Percentiles rank a stretch among this genome's conserved stretches.
Evolutionary conservation across 2,888 invertebrate genomes (phyloP).

Genomic region (Abrostola triplasia): DNA sequence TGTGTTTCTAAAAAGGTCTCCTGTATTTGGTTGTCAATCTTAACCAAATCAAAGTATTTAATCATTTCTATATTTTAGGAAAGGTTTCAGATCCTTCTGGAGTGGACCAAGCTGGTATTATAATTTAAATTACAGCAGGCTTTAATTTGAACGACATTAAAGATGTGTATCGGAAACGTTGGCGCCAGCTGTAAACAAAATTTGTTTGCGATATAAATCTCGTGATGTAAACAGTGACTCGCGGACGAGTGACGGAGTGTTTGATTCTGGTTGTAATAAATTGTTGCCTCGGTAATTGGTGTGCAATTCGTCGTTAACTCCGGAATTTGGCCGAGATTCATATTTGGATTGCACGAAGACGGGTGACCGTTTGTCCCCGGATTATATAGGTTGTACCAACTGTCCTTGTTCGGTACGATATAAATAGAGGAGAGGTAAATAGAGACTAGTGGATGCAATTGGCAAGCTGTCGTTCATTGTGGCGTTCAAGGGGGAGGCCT

Average conservation of each 20-base stretch:
- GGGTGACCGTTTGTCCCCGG: conserved; percentile 7
- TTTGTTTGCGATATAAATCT: conserved; percentile 55
- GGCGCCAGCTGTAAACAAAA: conserved; percentile 57
- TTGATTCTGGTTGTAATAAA: conserved; percentile 50
- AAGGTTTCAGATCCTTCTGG: too few species aligned
- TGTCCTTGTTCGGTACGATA: neutral
- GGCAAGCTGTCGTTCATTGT: too few species aligned
- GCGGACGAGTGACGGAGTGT: conserved; percentile 37
- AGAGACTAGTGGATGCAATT: too few species aligned
- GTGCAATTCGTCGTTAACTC: conserved; percentile 9
- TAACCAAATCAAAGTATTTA: too few species aligned
- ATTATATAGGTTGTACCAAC: conserved; percentile 6
- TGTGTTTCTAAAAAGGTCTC: too few species aligned
- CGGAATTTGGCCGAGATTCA: conserved; percentile 38
- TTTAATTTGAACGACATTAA: conserved; percentile 30
- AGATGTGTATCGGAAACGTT: conserved; percentile 25
- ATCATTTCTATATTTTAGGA: too few species aligned
- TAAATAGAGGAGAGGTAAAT: too few species aligned
- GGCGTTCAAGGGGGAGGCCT: too few species aligned
- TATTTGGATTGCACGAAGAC: conserved; percentile 22
- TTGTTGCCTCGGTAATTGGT: conserved; percentile 32
- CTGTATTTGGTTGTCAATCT: too few species aligned
- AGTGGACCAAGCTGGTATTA: too few species aligned
- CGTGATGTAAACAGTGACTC: conserved; percentile 50
- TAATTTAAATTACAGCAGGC: neutral